Base-by-base conservation (phyloP, 35 echinoderm and acorn worm genomes). In the Antedon bifida region DNA sequence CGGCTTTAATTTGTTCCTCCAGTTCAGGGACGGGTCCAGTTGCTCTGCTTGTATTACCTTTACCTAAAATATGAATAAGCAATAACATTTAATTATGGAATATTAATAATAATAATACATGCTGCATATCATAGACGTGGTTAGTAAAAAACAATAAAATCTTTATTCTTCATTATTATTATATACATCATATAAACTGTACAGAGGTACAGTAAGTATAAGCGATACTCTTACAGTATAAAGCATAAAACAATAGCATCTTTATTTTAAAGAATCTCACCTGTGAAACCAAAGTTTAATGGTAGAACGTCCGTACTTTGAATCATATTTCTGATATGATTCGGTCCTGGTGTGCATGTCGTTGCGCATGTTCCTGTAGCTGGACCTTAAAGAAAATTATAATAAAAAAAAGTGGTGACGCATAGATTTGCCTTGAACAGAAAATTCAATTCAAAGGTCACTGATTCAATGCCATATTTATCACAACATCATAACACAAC, bases 221-320 rank as follows among this genome's bases (percentile, higher is more conserved):
- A n/a, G n/a, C n/a, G n/a, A n/a, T n/a, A n/a, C n/a, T n/a, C n/a
- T n/a, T n/a, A n/a, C n/a, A n/a, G n/a, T n/a, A n/a, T n/a, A n/a
- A n/a, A n/a, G n/a, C n/a, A n/a, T n/a, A n/a, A n/a, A n/a, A n/a
- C n/a, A n/a, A n/a, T n/a, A n/a, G n/a, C n/a, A n/a, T n/a, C n/a
- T n/a, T n/a, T n/a, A n/a, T n/a, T n/a, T n/a, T n/a, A n/a, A n/a
- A n/a, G n/a, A n/a, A n/a, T 36, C 34, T 80, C 33, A 92, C 91
- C 91, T 78, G 91, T 92, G 55, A 92, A 92, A 31, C 86, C 91
- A 89, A 92, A 92, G 83, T 92, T 92, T 38, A 92, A 83, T 29
- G 91, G 91, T 78, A 92, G 87, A 80, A 87, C 91, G 55, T 92
- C 91, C 32, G 91, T 92, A 79, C 91, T 92, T 56, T 86, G 83